Percentiles rank a stretch among this genome's conserved stretches.
These are phyloP conservation scores for Procambarus clarkii DNA, from an alignment of 1,140 invertebrate genomes.

Conservation along the genomic window DNA sequence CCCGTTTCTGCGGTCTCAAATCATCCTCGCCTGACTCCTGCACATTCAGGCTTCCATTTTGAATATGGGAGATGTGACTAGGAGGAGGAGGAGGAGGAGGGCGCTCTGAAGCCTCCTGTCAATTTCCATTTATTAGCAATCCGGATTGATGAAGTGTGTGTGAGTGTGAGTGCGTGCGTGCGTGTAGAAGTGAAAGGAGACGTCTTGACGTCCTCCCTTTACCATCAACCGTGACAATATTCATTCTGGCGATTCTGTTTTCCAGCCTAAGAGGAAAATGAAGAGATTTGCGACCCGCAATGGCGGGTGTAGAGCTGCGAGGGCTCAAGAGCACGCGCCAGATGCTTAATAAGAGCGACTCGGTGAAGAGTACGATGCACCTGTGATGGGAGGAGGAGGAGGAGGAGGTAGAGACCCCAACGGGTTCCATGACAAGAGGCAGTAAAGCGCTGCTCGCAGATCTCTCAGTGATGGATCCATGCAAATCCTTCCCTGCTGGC, in stretches of 20 bases:
- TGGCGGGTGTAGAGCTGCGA: not conserved
- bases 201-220: no score
- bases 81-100: constrained; percentile 45
- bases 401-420: not conserved
- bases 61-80: constrained; percentile 64
- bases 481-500: constrained; percentile 33
- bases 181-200: no score
- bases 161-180: not conserved
- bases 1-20: constrained; percentile 16
- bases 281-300: not conserved
- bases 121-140: constrained; percentile 67
- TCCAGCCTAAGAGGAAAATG: not conserved
- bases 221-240: not conserved
- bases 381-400: not conserved
- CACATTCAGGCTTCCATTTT: constrained; percentile 61
- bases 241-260: not conserved
- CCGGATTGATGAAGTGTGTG: constrained; percentile 43
- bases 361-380: not conserved
- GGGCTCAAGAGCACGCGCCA: no score
- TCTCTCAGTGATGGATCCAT: constrained; percentile 62
- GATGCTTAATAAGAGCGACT: no score
- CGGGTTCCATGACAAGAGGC: constrained; percentile 63
- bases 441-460: constrained; percentile 43
- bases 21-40: constrained; percentile 55
- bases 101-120: constrained; percentile 36